phyloP scores from a whole-genome alignment of 2,797 vertebrate genomes.

The Diplodus puntazzo region DNA sequence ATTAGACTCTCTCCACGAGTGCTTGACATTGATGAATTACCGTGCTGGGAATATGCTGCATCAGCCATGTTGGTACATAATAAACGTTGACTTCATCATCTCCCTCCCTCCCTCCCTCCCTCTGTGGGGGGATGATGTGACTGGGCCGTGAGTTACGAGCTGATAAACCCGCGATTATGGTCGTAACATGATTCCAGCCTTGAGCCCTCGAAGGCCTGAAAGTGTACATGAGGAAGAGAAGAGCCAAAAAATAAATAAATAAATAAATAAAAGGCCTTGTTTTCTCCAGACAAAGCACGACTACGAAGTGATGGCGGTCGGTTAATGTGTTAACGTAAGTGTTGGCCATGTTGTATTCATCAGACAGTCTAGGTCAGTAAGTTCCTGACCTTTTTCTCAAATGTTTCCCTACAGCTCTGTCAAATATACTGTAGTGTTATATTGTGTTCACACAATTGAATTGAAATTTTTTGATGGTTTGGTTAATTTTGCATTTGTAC shows the following conservation, averaged over 20 bases:
- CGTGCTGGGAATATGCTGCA: conserved; percentile 48
- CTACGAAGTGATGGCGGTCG: conserved; percentile 1
- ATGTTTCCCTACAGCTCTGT: too few relatives aligned
- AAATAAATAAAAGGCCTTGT: neutral
- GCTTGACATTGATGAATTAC: conserved; percentile 70
- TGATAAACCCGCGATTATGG: conserved; percentile 48
- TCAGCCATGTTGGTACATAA: conserved; percentile 60
- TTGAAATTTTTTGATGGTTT: neutral
- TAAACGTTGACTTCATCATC: conserved; percentile 55
- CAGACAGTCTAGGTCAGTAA: neutral
- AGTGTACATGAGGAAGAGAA: neutral
- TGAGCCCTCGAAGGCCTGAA: conserved; percentile 4
- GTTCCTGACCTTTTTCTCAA: too few relatives aligned
- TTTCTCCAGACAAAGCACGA: conserved; percentile 15
- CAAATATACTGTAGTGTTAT: neutral
- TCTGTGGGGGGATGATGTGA: conserved; percentile 25
- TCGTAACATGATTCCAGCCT: conserved; percentile 38
- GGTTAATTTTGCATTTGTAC: neutral
- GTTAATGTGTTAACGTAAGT: conserved; percentile 24
- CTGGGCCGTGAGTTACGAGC: conserved; percentile 46
- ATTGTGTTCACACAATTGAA: neutral
- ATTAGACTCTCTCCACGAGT: conserved; percentile 41
- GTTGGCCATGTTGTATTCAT: neutral
- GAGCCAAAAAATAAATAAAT: neutral
- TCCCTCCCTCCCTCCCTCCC: neutral